Evolutionary conservation across 2,113 vertebrate species (phyloP).

Genomic region (Poicephalus gulielmi): DNA sequence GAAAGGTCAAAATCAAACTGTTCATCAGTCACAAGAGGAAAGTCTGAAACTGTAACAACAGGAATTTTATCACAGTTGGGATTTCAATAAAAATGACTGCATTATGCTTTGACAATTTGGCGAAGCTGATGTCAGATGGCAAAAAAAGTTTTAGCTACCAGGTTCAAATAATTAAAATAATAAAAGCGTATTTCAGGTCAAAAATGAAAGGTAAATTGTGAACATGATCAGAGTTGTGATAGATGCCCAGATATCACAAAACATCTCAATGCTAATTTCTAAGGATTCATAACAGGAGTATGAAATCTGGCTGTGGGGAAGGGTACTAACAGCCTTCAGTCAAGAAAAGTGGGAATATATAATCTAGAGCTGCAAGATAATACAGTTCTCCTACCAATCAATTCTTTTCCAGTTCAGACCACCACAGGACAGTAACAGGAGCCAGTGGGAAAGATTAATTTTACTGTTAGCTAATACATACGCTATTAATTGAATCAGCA

Average conservation of each 20-base stretch:
- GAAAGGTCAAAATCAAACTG: constrained; percentile 82
- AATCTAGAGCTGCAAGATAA: not conserved
- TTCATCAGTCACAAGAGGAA: constrained; percentile 74
- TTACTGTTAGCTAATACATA: not conserved
- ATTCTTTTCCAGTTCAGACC: not conserved
- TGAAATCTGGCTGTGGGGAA: not conserved
- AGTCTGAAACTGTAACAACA: constrained; percentile 35
- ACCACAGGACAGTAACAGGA: not conserved
- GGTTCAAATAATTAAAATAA: not conserved
- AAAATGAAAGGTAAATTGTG: not conserved
- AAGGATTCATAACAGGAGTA: not conserved
- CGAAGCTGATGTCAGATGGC: not conserved
- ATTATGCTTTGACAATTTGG: not conserved
- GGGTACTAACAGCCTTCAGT: not conserved
- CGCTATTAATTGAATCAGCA: not conserved
- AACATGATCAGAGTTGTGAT: not conserved
- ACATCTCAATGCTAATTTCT: not conserved
- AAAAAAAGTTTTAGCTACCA: not conserved
- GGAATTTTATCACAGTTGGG: not conserved
- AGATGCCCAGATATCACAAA: not conserved
- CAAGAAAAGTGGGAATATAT: not conserved
- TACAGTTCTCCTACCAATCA: not conserved
- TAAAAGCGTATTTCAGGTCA: not conserved
- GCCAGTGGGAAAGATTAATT: not conserved
- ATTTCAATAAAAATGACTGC: not conserved